phyloP scores from a whole-genome alignment of 1,140 invertebrate genomes.

The Drosophila trapezifrons region DNA sequence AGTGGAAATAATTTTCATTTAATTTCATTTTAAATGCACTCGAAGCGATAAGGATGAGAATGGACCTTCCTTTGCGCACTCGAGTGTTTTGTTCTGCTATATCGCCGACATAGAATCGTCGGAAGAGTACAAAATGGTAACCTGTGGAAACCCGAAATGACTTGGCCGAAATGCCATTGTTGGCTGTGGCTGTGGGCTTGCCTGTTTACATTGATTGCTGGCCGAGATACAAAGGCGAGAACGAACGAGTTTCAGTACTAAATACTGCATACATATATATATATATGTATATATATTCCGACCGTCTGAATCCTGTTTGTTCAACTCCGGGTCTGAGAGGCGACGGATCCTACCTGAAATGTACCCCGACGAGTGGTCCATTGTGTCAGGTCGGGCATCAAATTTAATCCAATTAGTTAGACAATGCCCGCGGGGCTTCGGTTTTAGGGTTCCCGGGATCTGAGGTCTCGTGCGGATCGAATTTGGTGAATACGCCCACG shows the following conservation, averaged over 20 bases:
- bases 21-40: conserved; percentile 72
- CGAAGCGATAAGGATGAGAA: conserved; percentile 27
- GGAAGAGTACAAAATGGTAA: conserved; percentile 55
- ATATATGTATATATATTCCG: neutral
- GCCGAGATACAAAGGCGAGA: conserved; percentile 41
- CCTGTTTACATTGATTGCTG: conserved; percentile 64
- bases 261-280: conserved; percentile 18
- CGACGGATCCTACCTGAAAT: conserved; percentile 35
- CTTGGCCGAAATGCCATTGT: conserved; percentile 58
- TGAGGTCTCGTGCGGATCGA: conserved; percentile 47
- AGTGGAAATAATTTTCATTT: conserved; percentile 59
- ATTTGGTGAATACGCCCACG: conserved; percentile 29
- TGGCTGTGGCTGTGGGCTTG: conserved; percentile 27
- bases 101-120: conserved; percentile 47
- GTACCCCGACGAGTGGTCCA: conserved; percentile 33
- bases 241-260: conserved; percentile 35
- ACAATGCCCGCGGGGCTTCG: conserved; percentile 44
- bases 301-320: conserved; percentile 25
- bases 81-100: conserved; percentile 56
- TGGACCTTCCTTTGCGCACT: conserved; percentile 25
- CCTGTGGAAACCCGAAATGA: conserved; percentile 56
- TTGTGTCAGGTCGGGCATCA: conserved; percentile 63
- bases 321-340: neutral
- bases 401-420: conserved; percentile 73
- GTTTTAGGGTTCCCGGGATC: conserved; percentile 19